phyloP scores from a whole-genome alignment of 2,113 vertebrate genomes.

The Saccopteryx leptura region DNA sequence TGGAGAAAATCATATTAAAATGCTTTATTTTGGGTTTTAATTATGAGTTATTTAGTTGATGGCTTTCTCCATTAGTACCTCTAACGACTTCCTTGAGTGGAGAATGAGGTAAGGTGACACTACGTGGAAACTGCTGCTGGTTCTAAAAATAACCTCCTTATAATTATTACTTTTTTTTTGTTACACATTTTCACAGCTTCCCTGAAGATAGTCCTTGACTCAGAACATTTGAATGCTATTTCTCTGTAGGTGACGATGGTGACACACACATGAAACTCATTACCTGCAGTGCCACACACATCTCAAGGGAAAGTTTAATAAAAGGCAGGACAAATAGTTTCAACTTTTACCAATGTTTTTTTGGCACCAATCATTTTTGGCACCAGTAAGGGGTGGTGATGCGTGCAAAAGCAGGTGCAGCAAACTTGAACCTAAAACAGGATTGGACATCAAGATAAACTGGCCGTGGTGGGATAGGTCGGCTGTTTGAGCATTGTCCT shows the following conservation, averaged over 20 bases:
- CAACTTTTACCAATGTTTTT: slow-evolving; percentile 66
- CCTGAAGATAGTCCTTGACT: slow-evolving; percentile 80
- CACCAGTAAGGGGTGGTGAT: background rate
- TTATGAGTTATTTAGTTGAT: background rate
- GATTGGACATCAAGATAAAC: background rate
- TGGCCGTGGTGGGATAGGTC: no score
- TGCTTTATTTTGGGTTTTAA: slow-evolving; percentile 39
- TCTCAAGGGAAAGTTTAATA: slow-evolving; percentile 78
- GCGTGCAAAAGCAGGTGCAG: slow-evolving; percentile 62
- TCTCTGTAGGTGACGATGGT: slow-evolving; percentile 74
- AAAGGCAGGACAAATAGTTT: slow-evolving; percentile 71
- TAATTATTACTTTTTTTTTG: slow-evolving; percentile 66
- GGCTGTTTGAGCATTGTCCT: no score
- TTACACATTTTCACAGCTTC: slow-evolving; percentile 68
- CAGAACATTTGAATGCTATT: slow-evolving; percentile 72
- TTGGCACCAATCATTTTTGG: slow-evolving; percentile 55
- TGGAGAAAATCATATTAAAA: slow-evolving; percentile 1
- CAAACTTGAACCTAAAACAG: slow-evolving; percentile 37
- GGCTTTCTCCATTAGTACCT: background rate
- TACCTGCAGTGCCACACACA: slow-evolving; percentile 70
- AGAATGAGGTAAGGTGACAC: slow-evolving; percentile 32
- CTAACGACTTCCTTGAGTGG: slow-evolving; percentile 40
- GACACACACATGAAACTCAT: slow-evolving; percentile 81
- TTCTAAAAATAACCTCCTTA: slow-evolving; percentile 70
- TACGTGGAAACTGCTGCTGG: background rate